A percentile compares a stretch with the other conserved stretches of the same genome.
Conservation (phyloP, 1,140 invertebrate genomes). For the silkworm (Bombyx mori) region ASM3026992v2 NC_085134.1:572001-572500, state of each 20-base stretch:
- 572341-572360: too few species aligned
- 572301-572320: too few species aligned
- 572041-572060: not conserved
- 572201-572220: not conserved
- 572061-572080: slow-evolving; percentile 26
- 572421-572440: not conserved
- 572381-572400: too few species aligned
- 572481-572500: not conserved
- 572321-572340: too few species aligned
- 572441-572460: not conserved
- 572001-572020: not conserved
- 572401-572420: too few species aligned
- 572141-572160: slow-evolving; percentile 83
- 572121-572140: slow-evolving; percentile 83
- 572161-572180: slow-evolving; percentile 85
- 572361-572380: too few species aligned
- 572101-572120: slow-evolving; percentile 27
- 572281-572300: too few species aligned
- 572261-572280: too few species aligned
- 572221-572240: too few species aligned
- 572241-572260: too few species aligned
- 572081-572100: slow-evolving; percentile 32
- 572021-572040: not conserved
- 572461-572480: too few species aligned
- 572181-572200: slow-evolving; percentile 79